A percentile compares a stretch with the other conserved stretches of the same genome.
Evolutionary conservation across 2,113 vertebrate species (phyloP).

Genomic region (Sinocyclocheilus anophthalmus): DNA sequence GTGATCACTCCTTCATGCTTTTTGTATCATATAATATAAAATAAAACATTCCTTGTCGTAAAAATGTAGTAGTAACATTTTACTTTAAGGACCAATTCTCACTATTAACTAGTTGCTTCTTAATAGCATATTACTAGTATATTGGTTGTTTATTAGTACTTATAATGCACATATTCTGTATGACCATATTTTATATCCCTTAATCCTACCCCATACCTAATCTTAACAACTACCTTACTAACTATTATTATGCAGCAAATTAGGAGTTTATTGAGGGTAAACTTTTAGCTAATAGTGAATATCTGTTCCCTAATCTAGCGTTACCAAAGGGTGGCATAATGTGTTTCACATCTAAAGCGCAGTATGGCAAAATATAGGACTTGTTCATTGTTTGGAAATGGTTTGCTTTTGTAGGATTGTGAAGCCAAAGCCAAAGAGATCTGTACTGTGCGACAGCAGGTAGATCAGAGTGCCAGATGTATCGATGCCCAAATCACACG

Average conservation of each 20-base stretch:
- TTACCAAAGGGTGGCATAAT: background rate
- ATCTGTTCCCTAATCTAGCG: no score
- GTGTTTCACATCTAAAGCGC: background rate
- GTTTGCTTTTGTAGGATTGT: constrained; percentile 71
- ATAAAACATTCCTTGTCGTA: background rate
- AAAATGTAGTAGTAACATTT: background rate
- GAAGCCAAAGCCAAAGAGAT: constrained; percentile 79
- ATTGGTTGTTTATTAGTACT: no score
- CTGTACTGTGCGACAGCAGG: constrained; percentile 72
- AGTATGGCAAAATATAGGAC: background rate
- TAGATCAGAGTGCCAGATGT: constrained; percentile 78
- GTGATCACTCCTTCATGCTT: constrained; percentile 58
- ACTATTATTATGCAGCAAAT: no score
- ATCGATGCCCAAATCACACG: constrained; percentile 83
- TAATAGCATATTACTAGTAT: no score
- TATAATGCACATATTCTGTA: no score
- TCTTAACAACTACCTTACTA: no score
- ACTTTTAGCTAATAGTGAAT: no score
- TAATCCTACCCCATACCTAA: no score
- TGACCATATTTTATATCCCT: no score
- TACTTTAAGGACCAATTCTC: no score
- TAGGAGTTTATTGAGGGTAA: no score
- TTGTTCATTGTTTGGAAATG: background rate
- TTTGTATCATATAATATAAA: background rate
- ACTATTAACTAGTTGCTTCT: no score